Evolutionary conservation across 2,888 invertebrate genomes (phyloP).

Genomic region (Drosophila meridionalis): DNA sequence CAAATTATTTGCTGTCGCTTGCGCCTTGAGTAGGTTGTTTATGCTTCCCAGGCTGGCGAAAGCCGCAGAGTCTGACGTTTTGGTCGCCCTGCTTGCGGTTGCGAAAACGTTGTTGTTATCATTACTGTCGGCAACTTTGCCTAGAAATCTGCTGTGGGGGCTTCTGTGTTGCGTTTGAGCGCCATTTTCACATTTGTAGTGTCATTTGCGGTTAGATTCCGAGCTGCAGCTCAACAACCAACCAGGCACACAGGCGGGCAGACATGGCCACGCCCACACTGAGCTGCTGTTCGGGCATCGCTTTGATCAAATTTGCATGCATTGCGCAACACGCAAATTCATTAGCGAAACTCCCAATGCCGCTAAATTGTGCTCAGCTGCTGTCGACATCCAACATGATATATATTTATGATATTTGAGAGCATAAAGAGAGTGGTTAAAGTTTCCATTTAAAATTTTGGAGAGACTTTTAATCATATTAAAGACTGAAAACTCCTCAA

Average conservation of each 20-base stretch:
- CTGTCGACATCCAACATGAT: background rate
- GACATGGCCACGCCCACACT: background rate
- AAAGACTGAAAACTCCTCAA: background rate
- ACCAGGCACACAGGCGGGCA: background rate
- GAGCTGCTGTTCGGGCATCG: background rate
- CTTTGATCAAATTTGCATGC: constrained; percentile 62
- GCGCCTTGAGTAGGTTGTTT: constrained; percentile 62
- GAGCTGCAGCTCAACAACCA: constrained; percentile 23
- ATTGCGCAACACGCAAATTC: constrained; percentile 57
- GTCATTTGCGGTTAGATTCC: constrained; percentile 72
- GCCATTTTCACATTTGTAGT: constrained; percentile 64
- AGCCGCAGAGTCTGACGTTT: constrained; percentile 44
- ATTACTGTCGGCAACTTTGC: constrained; percentile 64
- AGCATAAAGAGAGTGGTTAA: background rate
- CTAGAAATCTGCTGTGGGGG: constrained; percentile 37
- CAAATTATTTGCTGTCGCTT: constrained; percentile 64
- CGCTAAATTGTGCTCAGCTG: background rate
- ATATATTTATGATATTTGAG: background rate
- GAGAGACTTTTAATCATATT: background rate
- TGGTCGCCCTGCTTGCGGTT: constrained; percentile 53
- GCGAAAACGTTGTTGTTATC: constrained; percentile 65
- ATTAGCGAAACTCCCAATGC: constrained; percentile 50
- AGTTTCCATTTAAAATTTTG: background rate
- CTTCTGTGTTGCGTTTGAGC: constrained; percentile 24
- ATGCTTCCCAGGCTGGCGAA: constrained; percentile 47